Base-by-base conservation (phyloP, 2,113 vertebrate species). In the Argyrosomus japonicus region DNA sequence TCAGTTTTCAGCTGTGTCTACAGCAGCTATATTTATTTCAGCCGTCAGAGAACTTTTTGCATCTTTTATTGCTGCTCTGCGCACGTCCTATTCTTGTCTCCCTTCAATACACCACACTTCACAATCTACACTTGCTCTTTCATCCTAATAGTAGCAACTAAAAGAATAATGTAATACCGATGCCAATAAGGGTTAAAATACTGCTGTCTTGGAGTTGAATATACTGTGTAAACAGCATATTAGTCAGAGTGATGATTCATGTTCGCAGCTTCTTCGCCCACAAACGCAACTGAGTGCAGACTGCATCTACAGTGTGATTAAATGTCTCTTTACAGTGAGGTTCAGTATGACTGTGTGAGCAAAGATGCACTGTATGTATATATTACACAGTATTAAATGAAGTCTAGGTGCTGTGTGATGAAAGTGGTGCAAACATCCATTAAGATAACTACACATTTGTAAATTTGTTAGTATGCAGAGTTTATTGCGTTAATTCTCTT, bases 221-320 rank as follows among this genome's bases (percentile, higher is more conserved):
- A 27, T 51, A 53, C 18, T 25, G 36, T 48, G 71, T 47, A 23
- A 89, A 58, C 79, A 83, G 86, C 74, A 27, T 50, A 51, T 62
- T 80, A 79, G 88, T 84, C 77, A 81, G 65, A 53, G 75, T 2
- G 77, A 81, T 91, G 89, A 92, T 57, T 93, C 88, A 92, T 83
- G 8, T 72, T 72, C 65, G 82, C 75, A 0, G 80, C 62, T 47
- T 45, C 60, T 11, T 73, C 85, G n/a, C 88, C 89, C 81, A 91
- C 91, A 78, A 79, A 87, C 75, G 63, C 50, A 74, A 86, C 29
- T 56, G 50, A 77, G 65, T 56, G 29, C 29, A 77, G 48, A 57
- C 62, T 68, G 64, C 9, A 63, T 54, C 82, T 71, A 4, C 68
- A 77, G 47, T 65, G 45, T 51, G 60, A 75, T 64, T 56, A 9